Base-by-base conservation (phyloP, 2,113 vertebrate genomes). In the Hippocampus zosterae region DNA sequence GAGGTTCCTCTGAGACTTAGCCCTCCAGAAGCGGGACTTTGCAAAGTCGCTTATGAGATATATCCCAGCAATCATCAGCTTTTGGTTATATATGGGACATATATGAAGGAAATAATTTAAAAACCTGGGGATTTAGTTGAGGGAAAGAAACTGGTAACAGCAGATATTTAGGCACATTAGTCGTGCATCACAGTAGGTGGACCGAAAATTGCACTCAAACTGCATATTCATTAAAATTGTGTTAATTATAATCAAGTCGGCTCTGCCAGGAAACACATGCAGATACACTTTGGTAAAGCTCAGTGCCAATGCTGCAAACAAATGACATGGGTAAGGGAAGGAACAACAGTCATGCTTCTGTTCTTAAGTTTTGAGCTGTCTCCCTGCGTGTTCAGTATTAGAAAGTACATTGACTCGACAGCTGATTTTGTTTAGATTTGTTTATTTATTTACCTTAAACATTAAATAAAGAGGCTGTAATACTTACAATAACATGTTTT, bases 81-180 rank as follows among this genome's bases (percentile, higher is more conserved):
- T 82, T 86, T 66, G 70, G 74, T 86, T 82, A 82, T 72, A 68
- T 77, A 86, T 84, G 75, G 8, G 63, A 18, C 5, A 75, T 68
- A 81, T 71, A 77, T 66, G 75, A 81, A 80, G 52, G 13, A 83
- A 77, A 76, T 63, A 19, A 7, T 75, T 81, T 80, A 56, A 72
- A 52, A 50, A 79, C 73, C 57, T 67, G 65, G 75, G 72, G 69
- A 84, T 85, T 87, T 82, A 81, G 60, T 44, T 11, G 5, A n/a
- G 61, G 29, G 81, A 77, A 73, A 67, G 68, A 76, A 82, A 82
- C 71, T 80, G 71, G 83, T 84, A 82, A 72, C 67, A 63, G 61
- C 75, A 74, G 80, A 72, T 85, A 85, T 85, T 78, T 65, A 73
- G 80, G 71, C 57, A 63, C 75, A 84, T 85, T 84, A 84, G 77